Conservation (phyloP, 2,113 vertebrate genomes). For the Rhagologus leucostigma region DNA sequence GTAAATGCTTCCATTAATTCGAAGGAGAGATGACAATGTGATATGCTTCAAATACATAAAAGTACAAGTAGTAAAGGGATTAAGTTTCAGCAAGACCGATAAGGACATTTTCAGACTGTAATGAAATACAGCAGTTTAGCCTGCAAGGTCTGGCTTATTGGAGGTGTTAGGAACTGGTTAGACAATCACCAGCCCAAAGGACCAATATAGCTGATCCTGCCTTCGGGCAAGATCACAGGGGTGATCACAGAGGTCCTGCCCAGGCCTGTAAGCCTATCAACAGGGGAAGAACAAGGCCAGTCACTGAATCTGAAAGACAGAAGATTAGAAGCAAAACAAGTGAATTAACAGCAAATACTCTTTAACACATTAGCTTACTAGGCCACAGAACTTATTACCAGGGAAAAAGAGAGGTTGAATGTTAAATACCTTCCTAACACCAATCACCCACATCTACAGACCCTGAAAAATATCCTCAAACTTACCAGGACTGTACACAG, state of each 20-base stretch:
- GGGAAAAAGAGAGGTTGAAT: neutral
- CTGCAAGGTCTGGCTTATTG: neutral
- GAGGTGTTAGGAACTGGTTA: neutral
- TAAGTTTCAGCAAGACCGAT: neutral
- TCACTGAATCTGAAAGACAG: neutral
- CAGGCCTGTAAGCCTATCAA: neutral
- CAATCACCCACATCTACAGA: neutral
- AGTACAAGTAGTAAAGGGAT: neutral
- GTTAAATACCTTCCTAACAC: constrained; percentile 10
- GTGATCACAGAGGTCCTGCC: neutral
- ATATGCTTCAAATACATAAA: neutral
- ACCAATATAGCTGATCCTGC: neutral
- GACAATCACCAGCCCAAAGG: neutral
- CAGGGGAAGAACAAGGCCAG: neutral
- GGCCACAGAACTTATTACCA: constrained; percentile 19
- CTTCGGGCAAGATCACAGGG: neutral
- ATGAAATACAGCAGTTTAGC: neutral
- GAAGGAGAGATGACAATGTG: neutral
- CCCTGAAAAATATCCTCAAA: constrained; percentile 23
- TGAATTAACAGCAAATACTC: neutral
- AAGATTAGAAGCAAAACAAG: neutral
- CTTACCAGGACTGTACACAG: neutral
- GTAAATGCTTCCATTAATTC: neutral
- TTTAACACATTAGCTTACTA: neutral
- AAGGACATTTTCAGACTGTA: neutral